These are phyloP conservation scores for Hippotragus niger DNA, from an alignment of 2,113 vertebrate genomes.

Conservation along the genomic window DNA sequence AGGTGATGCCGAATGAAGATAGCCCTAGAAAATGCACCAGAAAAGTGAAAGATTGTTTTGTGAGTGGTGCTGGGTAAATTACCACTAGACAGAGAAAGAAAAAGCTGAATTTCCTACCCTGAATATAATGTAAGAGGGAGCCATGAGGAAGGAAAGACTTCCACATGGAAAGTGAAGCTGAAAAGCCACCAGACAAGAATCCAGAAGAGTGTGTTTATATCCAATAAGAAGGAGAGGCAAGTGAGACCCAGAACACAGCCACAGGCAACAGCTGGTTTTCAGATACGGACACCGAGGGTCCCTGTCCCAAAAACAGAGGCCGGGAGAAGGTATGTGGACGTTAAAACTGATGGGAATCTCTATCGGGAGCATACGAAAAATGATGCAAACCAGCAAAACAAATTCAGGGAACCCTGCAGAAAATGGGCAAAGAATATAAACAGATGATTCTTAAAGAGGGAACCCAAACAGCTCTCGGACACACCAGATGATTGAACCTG, in stretches of 20 bases:
- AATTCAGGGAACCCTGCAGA: not conserved
- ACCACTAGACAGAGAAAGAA: not conserved
- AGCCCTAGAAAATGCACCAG: not conserved
- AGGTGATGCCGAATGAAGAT: not conserved
- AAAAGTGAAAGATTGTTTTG: not conserved
- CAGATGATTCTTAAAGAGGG: not conserved
- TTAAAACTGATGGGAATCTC: not conserved
- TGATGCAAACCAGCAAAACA: not conserved
- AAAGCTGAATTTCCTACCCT: not conserved
- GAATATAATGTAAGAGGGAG: not conserved
- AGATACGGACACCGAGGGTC: not conserved
- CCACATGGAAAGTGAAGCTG: not conserved
- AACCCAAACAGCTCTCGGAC: not conserved
- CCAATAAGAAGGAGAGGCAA: not conserved
- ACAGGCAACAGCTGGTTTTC: not conserved
- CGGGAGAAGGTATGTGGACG: not conserved
- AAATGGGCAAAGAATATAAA: not conserved
- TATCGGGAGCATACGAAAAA: not conserved
- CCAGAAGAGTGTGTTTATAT: not conserved
- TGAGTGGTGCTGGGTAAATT: not conserved
- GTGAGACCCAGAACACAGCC: not conserved
- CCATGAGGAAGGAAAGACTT: not conserved
- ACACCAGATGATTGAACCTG: not conserved
- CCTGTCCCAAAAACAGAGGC: rapidly evolving
- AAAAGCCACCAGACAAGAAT: not conserved